A percentile compares a stretch with the other conserved stretches of the same genome.
phyloP scores from a whole-genome alignment of 2,888 invertebrate species.

The Euphydryas editha region DNA sequence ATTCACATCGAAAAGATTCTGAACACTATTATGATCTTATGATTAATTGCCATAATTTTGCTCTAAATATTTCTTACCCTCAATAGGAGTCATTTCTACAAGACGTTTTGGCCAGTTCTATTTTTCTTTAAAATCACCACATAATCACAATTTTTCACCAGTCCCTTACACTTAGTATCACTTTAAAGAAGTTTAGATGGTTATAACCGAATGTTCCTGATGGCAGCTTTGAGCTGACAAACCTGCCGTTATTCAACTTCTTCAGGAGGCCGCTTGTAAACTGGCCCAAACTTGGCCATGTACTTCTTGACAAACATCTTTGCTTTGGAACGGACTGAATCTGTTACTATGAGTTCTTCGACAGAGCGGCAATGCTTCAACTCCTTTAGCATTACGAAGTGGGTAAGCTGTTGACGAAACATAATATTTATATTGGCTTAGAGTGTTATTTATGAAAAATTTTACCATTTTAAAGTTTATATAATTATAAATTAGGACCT shows the following conservation, averaged over 20 bases:
- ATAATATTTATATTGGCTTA: neutral
- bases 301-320: conserved; percentile 97
- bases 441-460: too few species aligned
- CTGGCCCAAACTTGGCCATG: conserved; percentile 96
- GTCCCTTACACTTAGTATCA: conserved; percentile 2
- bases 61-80: neutral
- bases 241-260: conserved; percentile 77
- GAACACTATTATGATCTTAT: neutral
- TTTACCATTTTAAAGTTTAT: neutral
- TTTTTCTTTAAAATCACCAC: neutral
- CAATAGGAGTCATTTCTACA: neutral
- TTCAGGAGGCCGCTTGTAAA: conserved; percentile 88
- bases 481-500: conserved; percentile 5
- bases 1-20: conserved; percentile 2
- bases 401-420: conserved; percentile 88
- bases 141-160: neutral
- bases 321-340: conserved; percentile 96
- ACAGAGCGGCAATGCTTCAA: conserved; percentile 94
- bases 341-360: conserved; percentile 93
- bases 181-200: conserved; percentile 3
- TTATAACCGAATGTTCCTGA: conserved; percentile 29
- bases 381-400: conserved; percentile 97
- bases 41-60: neutral
- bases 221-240: conserved; percentile 37
- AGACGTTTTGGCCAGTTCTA: neutral